phyloP scores from a whole-genome alignment of 1,140 invertebrate genomes.

The Phortica variegata region DNA sequence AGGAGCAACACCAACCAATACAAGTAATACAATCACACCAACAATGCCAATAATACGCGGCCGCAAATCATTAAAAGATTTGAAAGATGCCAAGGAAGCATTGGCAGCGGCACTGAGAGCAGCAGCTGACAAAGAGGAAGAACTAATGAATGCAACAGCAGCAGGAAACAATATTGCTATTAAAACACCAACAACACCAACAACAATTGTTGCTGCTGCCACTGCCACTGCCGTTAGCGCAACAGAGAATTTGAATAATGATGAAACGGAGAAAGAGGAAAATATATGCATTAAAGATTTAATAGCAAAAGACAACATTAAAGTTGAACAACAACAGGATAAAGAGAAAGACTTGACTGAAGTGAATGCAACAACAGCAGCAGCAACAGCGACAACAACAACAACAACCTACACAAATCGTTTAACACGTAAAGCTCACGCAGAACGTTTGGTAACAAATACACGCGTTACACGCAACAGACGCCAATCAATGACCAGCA shows the following conservation, averaged over 20 bases:
- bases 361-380: slow-evolving; percentile 14
- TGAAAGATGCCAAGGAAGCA: slow-evolving; percentile 43
- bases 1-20: too few relatives aligned
- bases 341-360: slow-evolving; percentile 15
- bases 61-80: slow-evolving; percentile 50
- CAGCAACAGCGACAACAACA: slow-evolving; percentile 10
- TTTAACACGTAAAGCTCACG: slow-evolving; percentile 46
- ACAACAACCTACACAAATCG: slow-evolving; percentile 31
- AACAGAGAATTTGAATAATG: slow-evolving; percentile 37
- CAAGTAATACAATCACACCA: too few relatives aligned
- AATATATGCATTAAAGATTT: background rate
- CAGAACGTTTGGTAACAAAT: slow-evolving; percentile 33
- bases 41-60: slow-evolving; percentile 31
- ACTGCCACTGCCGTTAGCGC: background rate
- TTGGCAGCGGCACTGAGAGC: slow-evolving; percentile 20
- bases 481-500: slow-evolving; percentile 29
- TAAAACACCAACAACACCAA: slow-evolving; percentile 27
- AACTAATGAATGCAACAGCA: slow-evolving; percentile 3
- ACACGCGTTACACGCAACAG: slow-evolving; percentile 46
- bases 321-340: background rate
- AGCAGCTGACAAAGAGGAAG: slow-evolving; percentile 23
- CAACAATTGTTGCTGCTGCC: too few relatives aligned
- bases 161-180: slow-evolving; percentile 4
- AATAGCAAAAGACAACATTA: slow-evolving; percentile 10
- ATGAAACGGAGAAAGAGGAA: slow-evolving; percentile 14